Conservation (phyloP, 2,888 invertebrate genomes). For the Hirudinaria manillensis region DNA sequence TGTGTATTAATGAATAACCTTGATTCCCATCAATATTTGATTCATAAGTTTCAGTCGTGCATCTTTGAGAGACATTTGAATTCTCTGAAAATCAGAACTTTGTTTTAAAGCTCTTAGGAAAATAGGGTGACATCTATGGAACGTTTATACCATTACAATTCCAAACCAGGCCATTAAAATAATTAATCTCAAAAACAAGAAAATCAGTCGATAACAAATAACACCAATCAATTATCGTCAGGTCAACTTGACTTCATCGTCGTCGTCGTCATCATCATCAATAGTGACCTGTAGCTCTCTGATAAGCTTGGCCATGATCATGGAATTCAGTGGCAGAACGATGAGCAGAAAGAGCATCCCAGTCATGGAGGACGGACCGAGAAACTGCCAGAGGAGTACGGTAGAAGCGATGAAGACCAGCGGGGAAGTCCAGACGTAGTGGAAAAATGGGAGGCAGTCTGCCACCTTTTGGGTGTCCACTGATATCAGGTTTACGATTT, state of each 20-base stretch:
- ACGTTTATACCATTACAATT: not conserved
- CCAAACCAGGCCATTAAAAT: not conserved
- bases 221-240: too few relatives aligned
- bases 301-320: slow-evolving; percentile 35
- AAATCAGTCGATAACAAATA: not conserved
- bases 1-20: slow-evolving; percentile 29
- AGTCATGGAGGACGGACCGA: slow-evolving; percentile 33
- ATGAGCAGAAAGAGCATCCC: slow-evolving; percentile 35
- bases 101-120: too few relatives aligned
- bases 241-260: too few relatives aligned
- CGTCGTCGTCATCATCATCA: too few relatives aligned
- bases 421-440: slow-evolving; percentile 41
- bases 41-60: slow-evolving; percentile 38
- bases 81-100: slow-evolving; percentile 26
- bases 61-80: slow-evolving; percentile 40
- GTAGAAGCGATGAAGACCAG: slow-evolving; percentile 71
- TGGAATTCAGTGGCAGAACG: slow-evolving; percentile 36
- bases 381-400: slow-evolving; percentile 34
- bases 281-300: slow-evolving; percentile 34
- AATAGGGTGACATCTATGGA: too few relatives aligned
- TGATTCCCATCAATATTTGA: slow-evolving; percentile 40
- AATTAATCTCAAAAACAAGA: not conserved
- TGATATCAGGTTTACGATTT: slow-evolving; percentile 59
- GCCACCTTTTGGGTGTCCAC: slow-evolving; percentile 51
- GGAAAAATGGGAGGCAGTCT: slow-evolving; percentile 38